A percentile compares a stretch with the other conserved stretches of the same genome.
These are phyloP conservation scores for Pseudotriccus pelzelni DNA, from an alignment of 2,797 vertebrate genomes.

Conservation along the genomic window DNA sequence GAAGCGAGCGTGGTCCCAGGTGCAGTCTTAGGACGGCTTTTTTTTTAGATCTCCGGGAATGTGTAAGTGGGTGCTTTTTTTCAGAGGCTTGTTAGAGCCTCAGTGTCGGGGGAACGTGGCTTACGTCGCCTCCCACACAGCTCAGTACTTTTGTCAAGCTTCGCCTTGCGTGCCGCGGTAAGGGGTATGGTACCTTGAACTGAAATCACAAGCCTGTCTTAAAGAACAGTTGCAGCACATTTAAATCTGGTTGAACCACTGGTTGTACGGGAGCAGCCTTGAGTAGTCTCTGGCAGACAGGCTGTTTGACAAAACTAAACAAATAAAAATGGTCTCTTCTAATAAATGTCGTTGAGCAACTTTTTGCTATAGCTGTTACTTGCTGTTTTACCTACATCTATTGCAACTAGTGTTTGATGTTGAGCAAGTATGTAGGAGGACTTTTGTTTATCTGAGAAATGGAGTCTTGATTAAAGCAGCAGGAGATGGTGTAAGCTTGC, in stretches of 20 bases:
- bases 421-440: slow-evolving; percentile 31
- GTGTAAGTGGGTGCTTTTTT: accelerated
- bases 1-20: background rate
- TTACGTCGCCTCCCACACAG: background rate
- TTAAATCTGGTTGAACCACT: background rate
- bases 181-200: background rate
- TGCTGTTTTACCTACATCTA: background rate
- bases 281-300: background rate
- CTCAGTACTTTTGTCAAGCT: accelerated
- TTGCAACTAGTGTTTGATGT: background rate
- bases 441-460: background rate
- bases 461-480: background rate
- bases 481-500: background rate
- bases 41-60: background rate
- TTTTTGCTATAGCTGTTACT: background rate
- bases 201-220: background rate
- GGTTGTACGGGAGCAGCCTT: background rate
- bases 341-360: background rate
- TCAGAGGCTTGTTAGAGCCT: background rate
- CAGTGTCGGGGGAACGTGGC: accelerated
- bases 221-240: accelerated
- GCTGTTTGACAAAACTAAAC: background rate
- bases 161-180: background rate
- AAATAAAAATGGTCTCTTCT: background rate
- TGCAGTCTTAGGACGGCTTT: accelerated